Percentiles rank a stretch among this genome's conserved stretches.
phyloP scores from a whole-genome alignment of 2,888 invertebrate genomes.

The Heliconius erato region DNA sequence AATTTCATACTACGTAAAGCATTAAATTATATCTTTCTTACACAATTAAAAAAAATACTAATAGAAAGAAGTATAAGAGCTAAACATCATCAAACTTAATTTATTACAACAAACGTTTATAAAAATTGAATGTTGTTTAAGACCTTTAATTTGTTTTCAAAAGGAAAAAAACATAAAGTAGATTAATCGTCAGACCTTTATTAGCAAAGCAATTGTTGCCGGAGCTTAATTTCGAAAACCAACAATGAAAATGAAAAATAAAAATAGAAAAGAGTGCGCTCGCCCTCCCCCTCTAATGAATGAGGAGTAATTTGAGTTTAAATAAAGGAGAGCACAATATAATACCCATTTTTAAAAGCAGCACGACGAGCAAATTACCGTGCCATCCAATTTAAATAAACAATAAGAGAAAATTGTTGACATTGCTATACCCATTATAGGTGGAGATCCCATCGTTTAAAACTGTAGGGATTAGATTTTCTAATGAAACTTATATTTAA shows the following conservation, averaged over 20 bases:
- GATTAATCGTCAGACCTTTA: slow-evolving; percentile 67
- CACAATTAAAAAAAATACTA: background rate
- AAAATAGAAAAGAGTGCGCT: slow-evolving; percentile 78
- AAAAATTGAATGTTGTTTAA: slow-evolving; percentile 27
- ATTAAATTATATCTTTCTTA: background rate
- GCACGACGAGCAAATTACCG: slow-evolving; percentile 78
- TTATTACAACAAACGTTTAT: slow-evolving; percentile 15
- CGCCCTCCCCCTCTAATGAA: slow-evolving; percentile 79
- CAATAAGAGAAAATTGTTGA: slow-evolving; percentile 74
- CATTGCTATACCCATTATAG: slow-evolving; percentile 68
- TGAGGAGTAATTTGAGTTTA: slow-evolving; percentile 83
- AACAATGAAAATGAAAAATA: slow-evolving; percentile 78
- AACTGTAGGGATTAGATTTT: too few species aligned
- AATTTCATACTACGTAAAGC: too few species aligned
- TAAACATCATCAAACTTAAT: background rate
- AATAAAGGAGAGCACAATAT: slow-evolving; percentile 83
- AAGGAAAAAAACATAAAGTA: slow-evolving; percentile 39
- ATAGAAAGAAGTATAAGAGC: background rate
- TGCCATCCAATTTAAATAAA: slow-evolving; percentile 75
- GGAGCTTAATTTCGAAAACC: slow-evolving; percentile 82
- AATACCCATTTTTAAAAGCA: slow-evolving; percentile 79
- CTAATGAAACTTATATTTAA: too few species aligned
- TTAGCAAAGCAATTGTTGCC: slow-evolving; percentile 83
- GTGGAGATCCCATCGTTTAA: too few species aligned
- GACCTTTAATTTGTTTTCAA: slow-evolving; percentile 35